phyloP scores from a whole-genome alignment of 2,113 vertebrate species.

The Orycteropus afer region DNA sequence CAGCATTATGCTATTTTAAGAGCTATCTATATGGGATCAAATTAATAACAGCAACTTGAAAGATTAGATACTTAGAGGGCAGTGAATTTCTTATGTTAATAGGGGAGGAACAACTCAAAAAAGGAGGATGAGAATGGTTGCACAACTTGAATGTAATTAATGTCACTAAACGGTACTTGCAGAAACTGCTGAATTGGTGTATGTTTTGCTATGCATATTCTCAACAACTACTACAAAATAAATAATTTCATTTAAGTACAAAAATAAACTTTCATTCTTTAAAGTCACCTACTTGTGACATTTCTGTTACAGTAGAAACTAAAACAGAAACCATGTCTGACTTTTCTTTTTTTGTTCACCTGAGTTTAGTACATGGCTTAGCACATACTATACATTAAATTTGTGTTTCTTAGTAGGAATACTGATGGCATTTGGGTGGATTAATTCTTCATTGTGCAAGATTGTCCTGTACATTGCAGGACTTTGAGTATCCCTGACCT shows the following conservation, averaged over 20 bases:
- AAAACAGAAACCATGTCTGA: rapidly evolving
- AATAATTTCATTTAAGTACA: no score
- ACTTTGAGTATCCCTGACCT: background rate
- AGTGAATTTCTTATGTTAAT: background rate
- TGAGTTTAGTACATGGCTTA: rapidly evolving
- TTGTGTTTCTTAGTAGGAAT: background rate
- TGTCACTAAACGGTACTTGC: background rate
- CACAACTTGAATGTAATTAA: background rate
- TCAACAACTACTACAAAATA: no score
- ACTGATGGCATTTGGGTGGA: background rate
- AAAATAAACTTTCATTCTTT: background rate
- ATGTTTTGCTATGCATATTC: background rate
- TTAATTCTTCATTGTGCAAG: background rate
- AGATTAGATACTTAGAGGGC: background rate
- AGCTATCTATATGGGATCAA: no score
- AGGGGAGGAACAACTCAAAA: background rate
- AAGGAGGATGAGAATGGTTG: background rate
- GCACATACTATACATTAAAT: background rate
- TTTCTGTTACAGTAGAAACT: background rate
- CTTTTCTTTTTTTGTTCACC: background rate
- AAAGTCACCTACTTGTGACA: background rate
- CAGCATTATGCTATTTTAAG: no score
- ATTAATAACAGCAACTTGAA: background rate
- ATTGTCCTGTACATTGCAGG: background rate
- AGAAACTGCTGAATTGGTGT: background rate